Conservation (phyloP, 2,888 invertebrate species). For the Leptinotarsa peninsularis region DNA sequence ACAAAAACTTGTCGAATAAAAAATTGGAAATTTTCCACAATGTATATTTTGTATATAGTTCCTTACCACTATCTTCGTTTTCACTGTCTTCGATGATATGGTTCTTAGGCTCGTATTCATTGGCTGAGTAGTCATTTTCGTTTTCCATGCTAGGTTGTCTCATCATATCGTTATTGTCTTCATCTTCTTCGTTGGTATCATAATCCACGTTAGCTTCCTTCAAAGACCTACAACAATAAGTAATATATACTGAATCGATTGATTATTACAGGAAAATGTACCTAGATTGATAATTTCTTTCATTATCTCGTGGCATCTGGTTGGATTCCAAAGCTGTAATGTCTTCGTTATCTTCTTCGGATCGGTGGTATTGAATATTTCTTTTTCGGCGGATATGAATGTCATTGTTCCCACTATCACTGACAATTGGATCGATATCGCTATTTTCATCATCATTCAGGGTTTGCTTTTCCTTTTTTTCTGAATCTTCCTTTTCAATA, state of each 20-base stretch:
- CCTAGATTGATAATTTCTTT: neutral
- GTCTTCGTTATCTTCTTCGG: neutral
- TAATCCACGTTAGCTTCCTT: slow-evolving; percentile 18
- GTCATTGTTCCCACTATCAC: slow-evolving; percentile 47
- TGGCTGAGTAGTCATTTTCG: neutral
- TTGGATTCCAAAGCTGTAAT: neutral
- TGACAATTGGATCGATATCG: slow-evolving; percentile 56
- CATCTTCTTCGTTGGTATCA: slow-evolving; percentile 11
- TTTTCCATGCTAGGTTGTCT: neutral
- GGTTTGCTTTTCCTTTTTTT: slow-evolving; percentile 36
- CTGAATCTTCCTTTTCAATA: neutral
- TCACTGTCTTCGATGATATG: neutral
- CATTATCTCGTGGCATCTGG: neutral
- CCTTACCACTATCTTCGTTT: slow-evolving; percentile 2
- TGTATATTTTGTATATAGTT: neutral
- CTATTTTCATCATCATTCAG: slow-evolving; percentile 57
- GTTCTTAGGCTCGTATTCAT: neutral
- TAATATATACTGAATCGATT: neutral
- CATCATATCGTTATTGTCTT: neutral
- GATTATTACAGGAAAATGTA: neutral
- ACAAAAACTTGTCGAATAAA: neutral
- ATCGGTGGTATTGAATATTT: slow-evolving; percentile 26
- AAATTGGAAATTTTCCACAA: neutral
- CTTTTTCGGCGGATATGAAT: slow-evolving; percentile 58
- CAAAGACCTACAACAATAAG: slow-evolving; percentile 7